phyloP scores from a whole-genome alignment of 2,888 invertebrate genomes.

The Volucella bombylans region DNA sequence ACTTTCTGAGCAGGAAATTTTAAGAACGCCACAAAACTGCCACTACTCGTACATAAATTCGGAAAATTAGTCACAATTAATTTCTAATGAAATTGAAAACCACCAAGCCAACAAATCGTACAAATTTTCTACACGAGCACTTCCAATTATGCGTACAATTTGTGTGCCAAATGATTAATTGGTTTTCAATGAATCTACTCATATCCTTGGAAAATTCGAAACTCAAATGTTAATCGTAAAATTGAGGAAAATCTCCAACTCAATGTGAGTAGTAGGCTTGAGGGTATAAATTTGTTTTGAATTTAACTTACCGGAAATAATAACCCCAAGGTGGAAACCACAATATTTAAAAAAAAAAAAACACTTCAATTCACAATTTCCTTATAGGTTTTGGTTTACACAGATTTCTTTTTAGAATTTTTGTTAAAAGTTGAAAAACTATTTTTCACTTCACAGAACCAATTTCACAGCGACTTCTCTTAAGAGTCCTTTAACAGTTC shows the following conservation, averaged over 20 bases:
- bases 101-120: neutral
- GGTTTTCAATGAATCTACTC: neutral
- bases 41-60: no score
- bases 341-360: constrained; percentile 11
- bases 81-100: neutral
- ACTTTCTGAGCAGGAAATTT: no score
- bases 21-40: no score
- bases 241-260: no score
- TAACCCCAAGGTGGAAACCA: neutral
- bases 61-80: no score
- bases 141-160: constrained; percentile 16
- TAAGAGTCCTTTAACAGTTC: constrained; percentile 60
- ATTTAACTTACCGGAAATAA: constrained; percentile 49
- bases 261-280: no score
- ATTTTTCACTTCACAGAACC: constrained; percentile 9
- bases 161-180: constrained; percentile 23
- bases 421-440: constrained; percentile 5
- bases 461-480: constrained; percentile 15
- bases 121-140: constrained; percentile 19
- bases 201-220: neutral
- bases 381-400: neutral
- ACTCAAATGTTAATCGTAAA: neutral
- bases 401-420: constrained; percentile 3
- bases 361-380: neutral
- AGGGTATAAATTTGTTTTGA: neutral